A percentile compares a stretch with the other conserved stretches of the same genome.
Evolutionary conservation across 2,113 vertebrate species (phyloP).

Genomic region (Recurvirostra avosetta): DNA sequence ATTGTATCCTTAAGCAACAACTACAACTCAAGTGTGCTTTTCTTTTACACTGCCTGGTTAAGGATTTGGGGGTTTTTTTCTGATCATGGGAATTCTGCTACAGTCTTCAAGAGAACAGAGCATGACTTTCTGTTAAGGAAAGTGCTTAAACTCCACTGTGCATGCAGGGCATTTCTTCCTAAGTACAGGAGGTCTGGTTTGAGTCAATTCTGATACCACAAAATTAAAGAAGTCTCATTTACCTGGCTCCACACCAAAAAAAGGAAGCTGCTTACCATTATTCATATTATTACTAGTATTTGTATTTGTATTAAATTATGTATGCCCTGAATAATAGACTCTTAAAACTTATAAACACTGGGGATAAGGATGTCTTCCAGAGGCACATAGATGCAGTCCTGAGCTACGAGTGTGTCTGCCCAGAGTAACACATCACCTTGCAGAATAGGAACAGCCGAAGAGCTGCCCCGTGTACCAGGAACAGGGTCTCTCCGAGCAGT

Average conservation of each 20-base stretch:
- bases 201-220: background rate
- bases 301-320: background rate
- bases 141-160: background rate
- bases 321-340: background rate
- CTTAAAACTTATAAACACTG: background rate
- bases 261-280: background rate
- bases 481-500: background rate
- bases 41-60: background rate
- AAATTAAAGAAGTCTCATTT: background rate
- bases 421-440: background rate
- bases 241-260: background rate
- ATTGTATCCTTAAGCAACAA: background rate
- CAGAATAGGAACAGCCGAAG: background rate
- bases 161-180: background rate
- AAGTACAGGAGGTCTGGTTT: background rate
- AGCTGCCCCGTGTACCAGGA: fast-evolving
- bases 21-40: background rate
- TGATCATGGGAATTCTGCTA: background rate
- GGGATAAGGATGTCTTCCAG: background rate
- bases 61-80: background rate
- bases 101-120: background rate
- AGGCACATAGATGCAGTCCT: background rate
- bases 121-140: background rate
- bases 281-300: background rate
- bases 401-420: background rate